These are phyloP conservation scores for Xylophagus ater DNA, from an alignment of 2,888 invertebrate species.

Conservation along the genomic window DNA sequence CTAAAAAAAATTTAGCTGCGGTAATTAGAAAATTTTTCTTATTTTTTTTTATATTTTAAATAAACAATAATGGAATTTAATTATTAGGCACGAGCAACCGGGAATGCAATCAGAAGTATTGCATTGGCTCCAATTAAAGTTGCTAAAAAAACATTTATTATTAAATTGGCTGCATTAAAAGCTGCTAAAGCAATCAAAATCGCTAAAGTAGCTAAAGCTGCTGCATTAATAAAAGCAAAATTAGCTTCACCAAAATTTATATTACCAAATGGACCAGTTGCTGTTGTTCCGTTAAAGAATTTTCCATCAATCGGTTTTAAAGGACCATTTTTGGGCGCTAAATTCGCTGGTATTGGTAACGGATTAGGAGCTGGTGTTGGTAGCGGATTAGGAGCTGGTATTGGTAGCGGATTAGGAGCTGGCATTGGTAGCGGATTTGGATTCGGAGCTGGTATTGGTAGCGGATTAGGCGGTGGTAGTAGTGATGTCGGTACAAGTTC, in stretches of 20 bases:
- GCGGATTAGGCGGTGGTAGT: background rate
- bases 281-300: conserved; percentile 1
- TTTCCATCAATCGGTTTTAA: background rate
- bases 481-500: background rate
- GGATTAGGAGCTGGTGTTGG: background rate
- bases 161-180: conserved; percentile 8
- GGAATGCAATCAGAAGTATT: conserved; percentile 4
- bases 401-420: background rate
- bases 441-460: background rate
- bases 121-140: conserved; percentile 7
- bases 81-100: conserved; percentile 5
- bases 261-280: background rate
- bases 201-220: background rate
- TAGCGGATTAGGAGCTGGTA: background rate
- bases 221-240: background rate
- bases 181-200: conserved; percentile 5
- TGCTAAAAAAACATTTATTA: conserved; percentile 2
- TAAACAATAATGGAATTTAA: background rate
- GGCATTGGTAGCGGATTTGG: background rate
- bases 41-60: no score
- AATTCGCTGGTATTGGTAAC: background rate
- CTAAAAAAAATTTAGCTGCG: conserved; percentile 5
- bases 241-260: background rate
- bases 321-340: background rate
- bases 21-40: no score